A percentile compares a stretch with the other conserved stretches of the same genome.
These are phyloP conservation scores for Phenganax subtilis DNA, from an alignment of 92 coral and sea anemone genomes.

Conservation along the genomic window DNA sequence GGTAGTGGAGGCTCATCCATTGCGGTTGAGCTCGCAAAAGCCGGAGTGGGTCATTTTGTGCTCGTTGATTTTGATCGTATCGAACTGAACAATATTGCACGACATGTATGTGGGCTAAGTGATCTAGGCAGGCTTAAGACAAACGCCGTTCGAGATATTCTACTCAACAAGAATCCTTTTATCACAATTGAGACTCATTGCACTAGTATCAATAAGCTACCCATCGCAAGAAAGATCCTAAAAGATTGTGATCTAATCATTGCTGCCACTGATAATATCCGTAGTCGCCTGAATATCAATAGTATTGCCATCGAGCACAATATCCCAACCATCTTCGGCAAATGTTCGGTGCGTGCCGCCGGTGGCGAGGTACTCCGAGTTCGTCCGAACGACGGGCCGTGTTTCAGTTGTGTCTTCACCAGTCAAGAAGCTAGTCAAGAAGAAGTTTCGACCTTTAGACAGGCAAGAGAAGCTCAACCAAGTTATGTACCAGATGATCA, in stretches of 20 bases:
- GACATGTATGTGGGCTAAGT: slow-evolving; percentile 80
- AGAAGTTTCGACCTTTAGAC: slow-evolving; percentile 78
- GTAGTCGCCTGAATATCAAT: slow-evolving; percentile 84
- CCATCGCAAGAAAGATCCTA: slow-evolving; percentile 64
- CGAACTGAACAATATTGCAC: slow-evolving; percentile 80
- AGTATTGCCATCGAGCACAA: slow-evolving; percentile 65
- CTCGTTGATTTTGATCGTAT: slow-evolving; percentile 82
- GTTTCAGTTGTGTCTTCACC: slow-evolving; percentile 78
- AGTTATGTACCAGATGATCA: slow-evolving; percentile 76
- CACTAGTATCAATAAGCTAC: slow-evolving; percentile 67
- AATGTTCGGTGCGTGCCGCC: slow-evolving; percentile 90
- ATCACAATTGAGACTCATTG: slow-evolving; percentile 62
- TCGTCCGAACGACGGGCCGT: slow-evolving; percentile 75
- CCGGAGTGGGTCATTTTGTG: slow-evolving; percentile 89
- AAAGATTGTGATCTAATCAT: slow-evolving; percentile 76
- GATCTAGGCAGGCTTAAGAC: slow-evolving; percentile 90
- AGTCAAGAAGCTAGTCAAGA: slow-evolving; percentile 75
- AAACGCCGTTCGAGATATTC: slow-evolving; percentile 76
- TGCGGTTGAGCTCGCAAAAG: slow-evolving; percentile 84
- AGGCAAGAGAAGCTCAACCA: slow-evolving; percentile 86
- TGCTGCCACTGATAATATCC: slow-evolving; percentile 91
- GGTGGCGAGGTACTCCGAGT: slow-evolving; percentile 88
- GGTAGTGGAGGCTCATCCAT: slow-evolving; percentile 93
- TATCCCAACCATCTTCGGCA: slow-evolving; percentile 72
- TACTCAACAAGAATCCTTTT: slow-evolving; percentile 85